Percentiles rank a stretch among this genome's conserved stretches.
Evolutionary conservation across 2,797 vertebrate genomes (phyloP).

Genomic region (Brachymystax lenok): DNA sequence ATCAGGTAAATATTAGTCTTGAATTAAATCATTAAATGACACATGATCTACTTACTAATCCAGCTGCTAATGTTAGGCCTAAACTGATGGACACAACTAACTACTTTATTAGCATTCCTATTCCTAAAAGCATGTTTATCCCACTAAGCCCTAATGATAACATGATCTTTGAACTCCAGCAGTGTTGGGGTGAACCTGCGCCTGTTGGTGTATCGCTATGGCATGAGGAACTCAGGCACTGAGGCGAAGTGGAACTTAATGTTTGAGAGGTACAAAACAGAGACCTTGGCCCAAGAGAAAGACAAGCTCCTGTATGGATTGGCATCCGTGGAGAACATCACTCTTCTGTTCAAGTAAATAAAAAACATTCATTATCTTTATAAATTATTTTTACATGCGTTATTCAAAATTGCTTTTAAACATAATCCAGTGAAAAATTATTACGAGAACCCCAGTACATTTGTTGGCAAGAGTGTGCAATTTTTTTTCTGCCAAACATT

Average conservation of each 20-base stretch:
- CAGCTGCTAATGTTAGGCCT: neutral
- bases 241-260: constrained; percentile 81
- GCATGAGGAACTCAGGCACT: constrained; percentile 84
- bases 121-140: neutral
- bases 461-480: neutral
- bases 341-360: constrained; percentile 81
- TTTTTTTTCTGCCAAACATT: neutral
- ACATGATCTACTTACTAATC: neutral
- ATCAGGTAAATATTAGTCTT: constrained; percentile 54
- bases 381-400: neutral
- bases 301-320: constrained; percentile 94
- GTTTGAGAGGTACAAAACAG: constrained; percentile 80
- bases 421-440: neutral
- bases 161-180: constrained; percentile 50
- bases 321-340: constrained; percentile 82
- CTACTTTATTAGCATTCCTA: neutral
- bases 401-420: neutral
- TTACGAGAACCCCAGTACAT: neutral
- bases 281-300: constrained; percentile 93
- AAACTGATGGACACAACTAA: neutral
- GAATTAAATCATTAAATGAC: neutral
- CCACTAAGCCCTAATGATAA: neutral
- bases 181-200: constrained; percentile 86
- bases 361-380: neutral
- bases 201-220: constrained; percentile 89